Percentiles rank a stretch among this genome's conserved stretches.
These are phyloP conservation scores for Sphenodon punctatus DNA, from an alignment of 2,797 vertebrate genomes.

Conservation along the genomic window DNA sequence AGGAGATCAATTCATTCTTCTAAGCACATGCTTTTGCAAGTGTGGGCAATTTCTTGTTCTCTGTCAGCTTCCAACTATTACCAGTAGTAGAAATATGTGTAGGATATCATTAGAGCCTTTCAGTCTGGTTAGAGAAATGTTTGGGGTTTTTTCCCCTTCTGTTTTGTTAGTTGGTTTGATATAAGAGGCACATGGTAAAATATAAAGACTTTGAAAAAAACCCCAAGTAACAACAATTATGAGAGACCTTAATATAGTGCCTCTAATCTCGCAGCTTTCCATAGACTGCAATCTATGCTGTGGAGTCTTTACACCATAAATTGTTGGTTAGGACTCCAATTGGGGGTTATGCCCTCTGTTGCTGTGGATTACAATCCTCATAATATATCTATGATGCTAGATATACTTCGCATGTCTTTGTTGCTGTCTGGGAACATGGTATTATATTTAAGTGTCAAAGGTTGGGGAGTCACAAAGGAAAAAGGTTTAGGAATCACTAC, in stretches of 20 bases:
- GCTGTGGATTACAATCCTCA: too few species aligned
- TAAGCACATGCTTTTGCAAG: conserved; percentile 4
- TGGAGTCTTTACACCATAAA: too few species aligned
- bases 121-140: not conserved
- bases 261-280: not conserved
- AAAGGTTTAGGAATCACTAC: too few species aligned
- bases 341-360: too few species aligned
- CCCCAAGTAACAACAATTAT: not conserved
- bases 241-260: not conserved
- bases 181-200: not conserved
- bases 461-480: too few species aligned
- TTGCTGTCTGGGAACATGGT: too few species aligned
- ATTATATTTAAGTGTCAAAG: too few species aligned
- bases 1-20: not conserved
- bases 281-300: not conserved
- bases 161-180: not conserved
- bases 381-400: too few species aligned
- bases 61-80: not conserved
- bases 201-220: not conserved
- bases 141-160: rapidly evolving
- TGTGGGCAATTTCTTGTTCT: not conserved
- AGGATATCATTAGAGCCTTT: not conserved
- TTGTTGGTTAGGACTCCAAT: too few species aligned
- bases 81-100: not conserved
- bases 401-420: too few species aligned